Evolutionary conservation across 2,113 vertebrate genomes (phyloP), one percentile per base, ranked within the genome.

Genomic region (Oncorhynchus gorbuscha): DNA sequence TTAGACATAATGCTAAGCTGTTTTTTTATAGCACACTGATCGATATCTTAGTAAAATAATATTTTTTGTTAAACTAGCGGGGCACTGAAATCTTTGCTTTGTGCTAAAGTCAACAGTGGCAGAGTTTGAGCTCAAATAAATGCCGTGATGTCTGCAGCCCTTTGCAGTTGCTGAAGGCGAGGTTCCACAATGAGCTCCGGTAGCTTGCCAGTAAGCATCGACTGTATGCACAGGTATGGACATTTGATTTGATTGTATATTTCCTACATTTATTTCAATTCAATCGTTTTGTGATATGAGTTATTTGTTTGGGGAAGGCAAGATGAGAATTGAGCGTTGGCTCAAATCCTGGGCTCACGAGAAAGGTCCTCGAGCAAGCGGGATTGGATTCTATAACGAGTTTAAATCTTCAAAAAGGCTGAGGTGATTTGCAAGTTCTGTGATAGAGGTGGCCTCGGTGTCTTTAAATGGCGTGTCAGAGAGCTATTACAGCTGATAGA

Each of bases 11-110:
- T 95, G 93, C 92, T 95, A 94, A 95, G 95, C 94, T 94, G 95
- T 95, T 98, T 95, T 95, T 95, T 93, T 97, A 96, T 97, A 95
- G 92, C 90, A 92, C 93, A 91, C 95, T 96, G 97, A 98, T 99
- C 97, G 96, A 99, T 99, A 99, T 99, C 97, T 96, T 93, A 93
- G 95, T 97, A 97, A 98, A 99, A 98, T 98, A 96, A 98, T 97
- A 96, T 97, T 96, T 92, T 45, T 45, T 86, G 89, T 93, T 93
- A 93, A 97, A 97, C 96, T 96, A 95, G 95, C 95, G 93, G 95
- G 95, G 94, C 95, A 95, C 95, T 94, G 95, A 98, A 98, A 98
- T 98, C 97, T 98, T 99, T 99, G 97, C 97, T 98, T 98, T 99
- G 97, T 96, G 96, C 96, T 98, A 98, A 97, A 98, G 97, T 98